phyloP scores from a whole-genome alignment of 2,888 invertebrate species.

The Diogma glabrata region DNA sequence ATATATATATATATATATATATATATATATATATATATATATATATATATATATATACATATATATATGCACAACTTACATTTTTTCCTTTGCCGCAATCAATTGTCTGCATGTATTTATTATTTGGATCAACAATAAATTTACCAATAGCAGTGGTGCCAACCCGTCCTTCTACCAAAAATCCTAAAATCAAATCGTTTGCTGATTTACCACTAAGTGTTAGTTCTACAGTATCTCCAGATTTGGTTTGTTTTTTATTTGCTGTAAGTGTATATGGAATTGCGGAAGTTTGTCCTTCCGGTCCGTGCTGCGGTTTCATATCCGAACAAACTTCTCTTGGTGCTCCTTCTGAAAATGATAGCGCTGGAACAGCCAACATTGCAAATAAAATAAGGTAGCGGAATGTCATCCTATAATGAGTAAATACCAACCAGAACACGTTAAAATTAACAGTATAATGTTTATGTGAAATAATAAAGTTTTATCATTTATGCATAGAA shows the following conservation, averaged over 20 bases:
- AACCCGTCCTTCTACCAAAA: constrained; percentile 52
- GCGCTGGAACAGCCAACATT: constrained; percentile 17
- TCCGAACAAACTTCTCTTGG: constrained; percentile 50
- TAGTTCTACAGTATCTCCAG: constrained; percentile 25
- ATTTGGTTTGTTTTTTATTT: constrained; percentile 32
- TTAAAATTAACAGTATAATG: too few relatives aligned
- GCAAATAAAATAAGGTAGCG: constrained; percentile 2
- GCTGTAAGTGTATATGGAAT: constrained; percentile 47
- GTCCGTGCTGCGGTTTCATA: constrained; percentile 56
- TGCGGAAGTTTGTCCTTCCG: constrained; percentile 41
- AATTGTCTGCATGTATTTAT: constrained; percentile 8
- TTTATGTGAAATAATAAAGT: too few relatives aligned
- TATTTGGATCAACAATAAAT: constrained; percentile 41
- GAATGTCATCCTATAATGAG: constrained; percentile 4
- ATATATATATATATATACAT: background rate
- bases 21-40: too few relatives aligned
- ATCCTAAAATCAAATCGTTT: constrained; percentile 47
- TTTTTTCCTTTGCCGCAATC: constrained; percentile 12
- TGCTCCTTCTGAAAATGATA: constrained; percentile 49
- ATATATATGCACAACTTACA: constrained; percentile 13
- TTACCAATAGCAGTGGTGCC: constrained; percentile 49
- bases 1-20: too few relatives aligned
- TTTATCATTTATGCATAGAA: too few relatives aligned
- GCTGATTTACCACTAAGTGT: constrained; percentile 25
- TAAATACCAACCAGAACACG: too few relatives aligned